Conservation (phyloP, 2,113 vertebrate genomes). For the Pseudolaguvia tuberculata region DNA sequence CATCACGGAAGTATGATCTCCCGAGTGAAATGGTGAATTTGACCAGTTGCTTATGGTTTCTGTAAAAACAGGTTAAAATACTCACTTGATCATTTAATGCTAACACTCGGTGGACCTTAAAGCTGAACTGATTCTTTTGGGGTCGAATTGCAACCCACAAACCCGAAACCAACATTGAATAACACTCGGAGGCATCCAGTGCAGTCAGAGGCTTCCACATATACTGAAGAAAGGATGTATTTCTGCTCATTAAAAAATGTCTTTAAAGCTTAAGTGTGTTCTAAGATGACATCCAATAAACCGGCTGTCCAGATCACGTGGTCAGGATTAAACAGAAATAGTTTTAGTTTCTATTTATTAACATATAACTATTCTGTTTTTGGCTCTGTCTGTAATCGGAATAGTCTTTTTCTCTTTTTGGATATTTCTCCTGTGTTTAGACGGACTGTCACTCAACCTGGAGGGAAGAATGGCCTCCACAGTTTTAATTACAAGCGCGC, state of each 20-base stretch:
- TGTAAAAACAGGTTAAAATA: neutral
- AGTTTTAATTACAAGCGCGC: constrained; percentile 20
- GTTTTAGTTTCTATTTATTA: too few relatives aligned
- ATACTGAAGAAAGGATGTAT: neutral
- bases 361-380: too few relatives aligned
- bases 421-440: neutral
- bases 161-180: neutral
- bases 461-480: constrained; percentile 51
- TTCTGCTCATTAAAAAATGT: neutral
- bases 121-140: neutral
- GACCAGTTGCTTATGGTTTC: neutral
- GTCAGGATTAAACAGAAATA: too few relatives aligned
- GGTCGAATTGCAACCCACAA: constrained; percentile 16
- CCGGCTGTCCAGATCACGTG: neutral
- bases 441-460: constrained; percentile 58
- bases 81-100: neutral
- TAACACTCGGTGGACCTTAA: neutral
- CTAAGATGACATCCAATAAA: neutral
- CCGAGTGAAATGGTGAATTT: too few relatives aligned
- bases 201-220: neutral
- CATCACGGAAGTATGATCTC: too few relatives aligned
- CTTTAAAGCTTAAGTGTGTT: neutral
- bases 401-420: constrained; percentile 12
- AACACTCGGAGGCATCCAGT: neutral
- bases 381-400: too few relatives aligned